Base-by-base conservation (phyloP, 2,113 vertebrate genomes). In the Brachirus orientalis region DNA sequence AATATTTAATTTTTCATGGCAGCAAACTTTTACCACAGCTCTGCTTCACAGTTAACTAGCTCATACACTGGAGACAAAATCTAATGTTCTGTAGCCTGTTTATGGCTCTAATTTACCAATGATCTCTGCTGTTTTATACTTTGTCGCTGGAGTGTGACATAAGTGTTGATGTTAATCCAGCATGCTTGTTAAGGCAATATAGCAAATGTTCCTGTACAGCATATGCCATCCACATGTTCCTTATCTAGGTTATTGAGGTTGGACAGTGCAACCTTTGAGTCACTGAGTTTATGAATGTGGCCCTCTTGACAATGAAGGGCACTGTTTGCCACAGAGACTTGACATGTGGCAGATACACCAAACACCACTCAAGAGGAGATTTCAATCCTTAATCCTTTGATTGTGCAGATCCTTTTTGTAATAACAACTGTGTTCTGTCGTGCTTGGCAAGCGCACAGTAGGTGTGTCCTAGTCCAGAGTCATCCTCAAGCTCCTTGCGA, bases 321-420 rank as follows among this genome's bases (percentile, higher is more conserved):
- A 51, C 67, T 62, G 64, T 75, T 70, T 51, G 46, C 63, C 59
- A 55, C 63, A 53, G 38, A 61, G 40, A 37, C 40, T 80, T 18
- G 57, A 60, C 41, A 7, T 33, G 43, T 14, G 2, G 33, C 3
- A 13, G 58, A 19, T 37, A 61, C 11, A 47, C 52, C 11, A 18
- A 18, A 22, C 51, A 63, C 41, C 46, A 37, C 50, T 52, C 19
- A 46, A 72, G 16, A 69, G 7, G n/a, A 17, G 10, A 17, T 64
- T 57, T 54, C 35, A 22, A 37, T 64, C n/a, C 16, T 18, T 37
- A 20, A 48, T n/a, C 45, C 36, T 43, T 64, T 40, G n/a, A 69
- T 10, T 36, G 16, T 62, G 22, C 46, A 19, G 22, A 51, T 48
- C 20, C 2, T 37, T 75, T 53, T 36, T 35, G 28, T n/a, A 36